These are phyloP conservation scores for Drosophila pandora DNA, from an alignment of 1,140 invertebrate species.

Conservation along the genomic window DNA sequence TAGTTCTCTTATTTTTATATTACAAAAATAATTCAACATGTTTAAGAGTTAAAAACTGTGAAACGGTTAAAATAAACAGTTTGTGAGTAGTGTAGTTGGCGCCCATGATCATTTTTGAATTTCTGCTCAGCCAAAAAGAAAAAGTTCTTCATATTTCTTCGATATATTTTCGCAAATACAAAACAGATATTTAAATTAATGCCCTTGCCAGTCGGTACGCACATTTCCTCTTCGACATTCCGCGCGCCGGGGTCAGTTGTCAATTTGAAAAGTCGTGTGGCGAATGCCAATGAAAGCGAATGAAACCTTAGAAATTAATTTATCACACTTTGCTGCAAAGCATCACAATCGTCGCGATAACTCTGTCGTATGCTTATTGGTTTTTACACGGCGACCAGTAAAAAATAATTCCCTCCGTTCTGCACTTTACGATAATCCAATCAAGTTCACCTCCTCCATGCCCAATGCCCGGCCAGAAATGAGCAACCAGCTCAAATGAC, in stretches of 20 bases:
- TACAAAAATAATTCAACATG: neutral
- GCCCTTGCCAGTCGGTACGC: slow-evolving; percentile 35
- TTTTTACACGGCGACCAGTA: slow-evolving; percentile 24
- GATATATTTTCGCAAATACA: slow-evolving; percentile 13
- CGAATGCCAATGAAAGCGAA: slow-evolving; percentile 74
- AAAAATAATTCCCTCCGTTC: slow-evolving; percentile 34
- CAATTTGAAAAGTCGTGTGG: slow-evolving; percentile 68
- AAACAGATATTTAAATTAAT: slow-evolving; percentile 30
- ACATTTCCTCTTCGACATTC: slow-evolving; percentile 34
- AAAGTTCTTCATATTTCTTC: slow-evolving; percentile 2
- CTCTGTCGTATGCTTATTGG: slow-evolving; percentile 68
- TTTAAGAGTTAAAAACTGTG: neutral
- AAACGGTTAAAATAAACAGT: neutral
- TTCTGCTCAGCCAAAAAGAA: slow-evolving; percentile 8
- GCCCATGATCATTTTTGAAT: slow-evolving; percentile 2
- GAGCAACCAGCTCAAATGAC: slow-evolving; percentile 51
- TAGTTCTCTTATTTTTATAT: neutral
- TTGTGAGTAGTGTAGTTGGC: slow-evolving; percentile 9
- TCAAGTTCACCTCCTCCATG: slow-evolving; percentile 29
- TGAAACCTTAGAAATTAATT: slow-evolving; percentile 82
- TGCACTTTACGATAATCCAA: slow-evolving; percentile 63
- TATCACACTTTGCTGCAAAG: slow-evolving; percentile 74
- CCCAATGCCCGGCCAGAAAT: slow-evolving; percentile 27
- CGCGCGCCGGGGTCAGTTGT: slow-evolving; percentile 53
- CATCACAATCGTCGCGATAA: slow-evolving; percentile 67